These are phyloP conservation scores for Galeopterus variegatus DNA, from an alignment of 2,113 vertebrate species.

Conservation along the genomic window DNA sequence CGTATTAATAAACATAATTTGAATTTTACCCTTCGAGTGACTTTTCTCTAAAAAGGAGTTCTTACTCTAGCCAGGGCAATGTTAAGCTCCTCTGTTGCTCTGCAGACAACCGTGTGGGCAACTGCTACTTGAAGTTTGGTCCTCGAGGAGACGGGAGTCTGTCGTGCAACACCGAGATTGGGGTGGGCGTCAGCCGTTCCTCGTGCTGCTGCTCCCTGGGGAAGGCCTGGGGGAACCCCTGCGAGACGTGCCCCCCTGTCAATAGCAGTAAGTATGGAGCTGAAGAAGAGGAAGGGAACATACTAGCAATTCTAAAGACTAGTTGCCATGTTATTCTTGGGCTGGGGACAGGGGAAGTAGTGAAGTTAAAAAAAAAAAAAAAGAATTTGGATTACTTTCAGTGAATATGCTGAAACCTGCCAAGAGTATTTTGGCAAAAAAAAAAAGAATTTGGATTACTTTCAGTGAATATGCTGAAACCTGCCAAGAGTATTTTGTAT, in stretches of 20 bases:
- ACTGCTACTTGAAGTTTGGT: constrained; percentile 91
- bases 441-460: background rate
- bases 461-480: background rate
- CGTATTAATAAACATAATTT: background rate
- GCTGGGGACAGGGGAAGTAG: background rate
- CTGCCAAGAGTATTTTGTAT: background rate
- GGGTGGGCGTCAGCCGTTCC: constrained; percentile 92
- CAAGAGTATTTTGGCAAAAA: constrained; percentile 1
- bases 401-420: background rate
- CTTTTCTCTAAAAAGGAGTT: background rate
- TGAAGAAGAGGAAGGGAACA: background rate
- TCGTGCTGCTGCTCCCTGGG: constrained; percentile 94
- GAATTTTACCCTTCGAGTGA: background rate
- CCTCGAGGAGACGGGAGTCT: constrained; percentile 88
- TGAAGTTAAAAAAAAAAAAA: too few species aligned
- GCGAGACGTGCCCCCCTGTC: constrained; percentile 91
- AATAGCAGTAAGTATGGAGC: constrained; percentile 91
- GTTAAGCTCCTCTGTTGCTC: constrained; percentile 15
- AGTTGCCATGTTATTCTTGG: background rate
- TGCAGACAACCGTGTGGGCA: constrained; percentile 92
- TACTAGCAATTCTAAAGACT: background rate
- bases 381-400: background rate
- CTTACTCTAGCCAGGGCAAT: background rate
- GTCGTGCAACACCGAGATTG: constrained; percentile 92
- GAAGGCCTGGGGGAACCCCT: constrained; percentile 93